Conservation (phyloP, 2,888 invertebrate species). For the Campoletis raptor region DNA sequence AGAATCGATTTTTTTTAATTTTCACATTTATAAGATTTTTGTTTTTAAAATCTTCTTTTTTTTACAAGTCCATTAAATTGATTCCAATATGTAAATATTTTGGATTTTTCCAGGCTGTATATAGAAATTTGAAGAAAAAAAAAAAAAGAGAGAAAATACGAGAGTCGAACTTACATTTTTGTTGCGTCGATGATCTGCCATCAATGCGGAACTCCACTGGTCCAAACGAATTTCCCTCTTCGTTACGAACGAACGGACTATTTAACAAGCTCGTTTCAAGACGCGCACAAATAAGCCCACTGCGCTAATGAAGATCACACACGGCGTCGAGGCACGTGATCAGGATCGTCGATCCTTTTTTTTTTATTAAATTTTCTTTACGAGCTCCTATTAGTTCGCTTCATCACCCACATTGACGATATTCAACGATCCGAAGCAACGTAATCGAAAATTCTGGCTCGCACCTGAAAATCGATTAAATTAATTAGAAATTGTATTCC, state of each 20-base stretch:
- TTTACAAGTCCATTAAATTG: background rate
- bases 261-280: conserved; percentile 40
- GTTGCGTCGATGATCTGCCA: conserved; percentile 84
- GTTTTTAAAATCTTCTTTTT: background rate
- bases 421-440: conserved; percentile 66
- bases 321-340: conserved; percentile 23
- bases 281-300: conserved; percentile 35
- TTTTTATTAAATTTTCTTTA: conserved; percentile 37
- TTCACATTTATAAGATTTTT: background rate
- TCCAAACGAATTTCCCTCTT: conserved; percentile 60
- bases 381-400: conserved; percentile 63
- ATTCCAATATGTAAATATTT: background rate
- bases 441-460: conserved; percentile 30
- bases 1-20: too few relatives aligned
- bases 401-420: conserved; percentile 73
- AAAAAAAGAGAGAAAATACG: background rate
- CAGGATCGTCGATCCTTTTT: conserved; percentile 41
- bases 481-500: background rate
- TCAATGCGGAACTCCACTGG: conserved; percentile 77
- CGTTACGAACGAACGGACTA: conserved; percentile 38
- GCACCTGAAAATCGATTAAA: conserved; percentile 12
- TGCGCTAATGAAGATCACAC: conserved; percentile 38
- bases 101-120: background rate
- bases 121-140: too few relatives aligned
- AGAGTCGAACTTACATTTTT: conserved; percentile 82